Evolutionary conservation across 2,797 vertebrate genomes (phyloP), one percentile per base, ranked within the genome.

Genomic region (Melanotaenia trifasciata): DNA sequence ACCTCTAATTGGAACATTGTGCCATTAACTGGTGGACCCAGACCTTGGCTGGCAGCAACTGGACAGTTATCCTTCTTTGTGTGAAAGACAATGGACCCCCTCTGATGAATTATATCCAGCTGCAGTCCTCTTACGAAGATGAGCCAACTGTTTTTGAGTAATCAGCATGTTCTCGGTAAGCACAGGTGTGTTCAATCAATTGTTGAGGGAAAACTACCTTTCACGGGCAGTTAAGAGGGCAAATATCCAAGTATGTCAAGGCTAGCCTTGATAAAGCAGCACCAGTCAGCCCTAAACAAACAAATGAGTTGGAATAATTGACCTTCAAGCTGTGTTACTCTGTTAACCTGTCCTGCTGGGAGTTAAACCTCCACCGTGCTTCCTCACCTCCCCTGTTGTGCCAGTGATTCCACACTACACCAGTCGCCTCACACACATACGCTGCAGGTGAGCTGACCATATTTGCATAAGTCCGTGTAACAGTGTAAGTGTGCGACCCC

Each of bases 301-400:
- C 87, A 90, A 87, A 85, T 76, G 69, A 84, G 70, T 83, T 50
- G 6, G 70, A 74, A 77, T 82, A 84, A 89, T 90, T 91, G 91
- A 93, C 92, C 93, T 93, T 94, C 89, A 90, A 81, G 86, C 74
- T 87, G 72, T 72, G 84, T 90, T 90, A 84, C 77, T 79, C 72
- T 14, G 83, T 88, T 90, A 92, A 93, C 88, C 81, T 74, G 69
- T 83, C 91, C 84, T 72, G 76, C 90, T 90, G 89, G 84, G 90
- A 94, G 88, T 90, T 92, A 92, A 94, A 92, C 74, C 84, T 79
- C 67, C 69, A 30, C 77, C 58, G 69, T 63, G 82, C 76, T 84
- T 77, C 83, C 78, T 12, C 16, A 51, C 45, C 65, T 28, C 47
- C 30, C n/a, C 40, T 40, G 14, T 22, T 13, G 11, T 38, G 40